A percentile compares a stretch with the other conserved stretches of the same genome.
These are phyloP conservation scores for Drosophila ananassae DNA, from an alignment of 1,140 invertebrate species.

Conservation along the genomic window DNA sequence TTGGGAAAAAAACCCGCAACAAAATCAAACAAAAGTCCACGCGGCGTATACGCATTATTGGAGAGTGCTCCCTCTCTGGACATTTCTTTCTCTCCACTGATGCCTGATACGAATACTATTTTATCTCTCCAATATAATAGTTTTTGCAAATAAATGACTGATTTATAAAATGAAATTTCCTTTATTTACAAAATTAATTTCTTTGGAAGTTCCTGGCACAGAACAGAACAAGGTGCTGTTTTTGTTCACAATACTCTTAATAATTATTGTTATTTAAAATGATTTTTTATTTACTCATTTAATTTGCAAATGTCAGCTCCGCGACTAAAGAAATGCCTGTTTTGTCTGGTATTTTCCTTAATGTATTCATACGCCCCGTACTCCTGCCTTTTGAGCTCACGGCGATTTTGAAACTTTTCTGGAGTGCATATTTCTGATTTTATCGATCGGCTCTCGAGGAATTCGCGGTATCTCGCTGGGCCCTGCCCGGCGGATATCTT, in stretches of 20 bases:
- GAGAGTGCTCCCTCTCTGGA: not conserved
- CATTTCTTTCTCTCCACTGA: not conserved
- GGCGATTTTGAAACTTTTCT: constrained; percentile 40
- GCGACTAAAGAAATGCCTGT: constrained; percentile 26
- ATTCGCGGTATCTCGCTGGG: constrained; percentile 18
- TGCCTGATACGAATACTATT: not conserved
- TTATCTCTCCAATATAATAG: not conserved
- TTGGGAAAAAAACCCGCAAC: constrained; percentile 16
- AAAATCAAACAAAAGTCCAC: constrained; percentile 50
- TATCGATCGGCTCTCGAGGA: constrained; percentile 43
- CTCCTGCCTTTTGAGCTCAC: constrained; percentile 29
- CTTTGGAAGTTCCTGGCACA: too few species aligned
- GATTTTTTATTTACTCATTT: constrained; percentile 49
- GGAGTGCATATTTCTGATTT: constrained; percentile 59
- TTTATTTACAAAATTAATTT: not conserved
- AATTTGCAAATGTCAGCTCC: constrained; percentile 39
- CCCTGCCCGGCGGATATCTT: constrained; percentile 17
- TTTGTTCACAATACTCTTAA: constrained; percentile 34
- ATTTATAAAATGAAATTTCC: not conserved
- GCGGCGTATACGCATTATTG: constrained; percentile 53
- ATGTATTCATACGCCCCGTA: constrained; percentile 23
- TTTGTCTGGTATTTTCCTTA: constrained; percentile 12
- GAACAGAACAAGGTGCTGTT: constrained; percentile 3
- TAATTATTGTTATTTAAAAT: constrained; percentile 56
- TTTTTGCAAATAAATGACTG: too few species aligned